Base-by-base conservation (phyloP, 2,113 vertebrate species). In the Clarias magur region DNA sequence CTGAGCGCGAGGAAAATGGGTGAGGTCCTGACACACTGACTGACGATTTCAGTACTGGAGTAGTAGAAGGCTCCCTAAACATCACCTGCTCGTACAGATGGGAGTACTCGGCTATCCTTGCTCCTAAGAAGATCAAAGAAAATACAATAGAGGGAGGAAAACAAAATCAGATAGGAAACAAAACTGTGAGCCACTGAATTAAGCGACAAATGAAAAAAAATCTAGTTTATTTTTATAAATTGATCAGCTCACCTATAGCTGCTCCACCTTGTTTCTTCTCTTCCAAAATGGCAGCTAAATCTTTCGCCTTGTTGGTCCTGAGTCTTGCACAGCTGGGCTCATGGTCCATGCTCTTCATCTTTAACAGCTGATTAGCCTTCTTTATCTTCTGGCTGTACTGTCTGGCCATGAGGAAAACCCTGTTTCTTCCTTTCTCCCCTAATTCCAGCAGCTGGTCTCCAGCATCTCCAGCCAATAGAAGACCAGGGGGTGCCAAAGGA, bases 301-400 rank as follows among this genome's bases (percentile, higher is more conserved):
- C 98, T 91, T 95, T 98, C 89, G 95, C 95, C 68, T 92, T 95
- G 92, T 79, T 91, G 21, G 92, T 91, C 90, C 93, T 93, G 59
- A 93, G 42, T 38, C 93, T 95, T 87, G 82, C 90, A 84, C 93
- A 92, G 0, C 94, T 87, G 78, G 96, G 97, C 23, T 98, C 97
- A 25, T 96, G 92, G 87, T 99, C 97, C 81, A 97, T 95, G 91
- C 94, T 97, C 92, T 94, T 98, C 93, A 97, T 97, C 91, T 97
- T 98, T 88, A 99, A 93, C 91, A 99, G 96, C 84, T 99, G 98
- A 85, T 99, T 99, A 81, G 98, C 97, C 90, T 96, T 99, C 94
- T 97, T 99, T 91, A 99, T 99, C 94, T 99, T 99, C 93, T 99
- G 98, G 89, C 98, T 99, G 86, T 99, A 99, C 78, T 99, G 98